These are phyloP conservation scores for Mirza zaza DNA, from an alignment of 2,113 vertebrate species.

Conservation along the genomic window DNA sequence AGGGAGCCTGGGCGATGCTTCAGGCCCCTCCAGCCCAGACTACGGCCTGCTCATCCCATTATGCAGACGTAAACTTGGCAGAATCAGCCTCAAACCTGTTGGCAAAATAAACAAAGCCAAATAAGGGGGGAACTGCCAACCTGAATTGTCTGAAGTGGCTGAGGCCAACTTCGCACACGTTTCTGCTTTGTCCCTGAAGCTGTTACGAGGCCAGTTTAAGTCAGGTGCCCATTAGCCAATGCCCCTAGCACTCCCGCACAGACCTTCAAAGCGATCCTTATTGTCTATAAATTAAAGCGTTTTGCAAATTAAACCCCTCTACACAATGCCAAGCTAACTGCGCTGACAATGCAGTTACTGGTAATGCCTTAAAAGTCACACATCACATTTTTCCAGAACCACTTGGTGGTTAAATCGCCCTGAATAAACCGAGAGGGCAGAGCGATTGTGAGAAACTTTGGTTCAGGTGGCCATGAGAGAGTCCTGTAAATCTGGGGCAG, in stretches of 20 bases:
- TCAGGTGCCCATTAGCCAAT: not conserved
- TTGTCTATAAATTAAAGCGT: not conserved
- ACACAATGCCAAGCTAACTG: slow-evolving; percentile 4
- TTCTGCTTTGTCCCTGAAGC: slow-evolving; percentile 29
- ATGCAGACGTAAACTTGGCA: not conserved
- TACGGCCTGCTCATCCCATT: not conserved
- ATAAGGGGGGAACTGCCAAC: not conserved
- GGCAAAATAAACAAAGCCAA: slow-evolving; percentile 52
- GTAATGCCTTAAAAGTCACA: slow-evolving; percentile 21
- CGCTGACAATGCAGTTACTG: not conserved
- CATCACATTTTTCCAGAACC: not conserved
- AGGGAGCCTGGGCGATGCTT: not conserved
- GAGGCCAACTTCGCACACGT: not conserved
- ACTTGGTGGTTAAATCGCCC: not conserved
- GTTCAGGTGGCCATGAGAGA: not conserved
- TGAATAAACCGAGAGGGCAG: not conserved
- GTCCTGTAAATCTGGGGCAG: not conserved
- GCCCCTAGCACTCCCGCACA: not conserved
- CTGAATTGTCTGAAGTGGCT: not conserved
- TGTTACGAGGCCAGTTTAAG: not conserved
- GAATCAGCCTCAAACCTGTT: slow-evolving; percentile 39
- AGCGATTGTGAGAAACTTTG: slow-evolving; percentile 65
- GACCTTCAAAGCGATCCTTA: not conserved
- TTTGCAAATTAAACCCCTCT: not conserved
- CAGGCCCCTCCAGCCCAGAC: not conserved